Percentiles rank a stretch among this genome's conserved stretches.
Evolutionary conservation across 1,140 invertebrate genomes (phyloP).

Genomic region (Drosophila nebulosa): DNA sequence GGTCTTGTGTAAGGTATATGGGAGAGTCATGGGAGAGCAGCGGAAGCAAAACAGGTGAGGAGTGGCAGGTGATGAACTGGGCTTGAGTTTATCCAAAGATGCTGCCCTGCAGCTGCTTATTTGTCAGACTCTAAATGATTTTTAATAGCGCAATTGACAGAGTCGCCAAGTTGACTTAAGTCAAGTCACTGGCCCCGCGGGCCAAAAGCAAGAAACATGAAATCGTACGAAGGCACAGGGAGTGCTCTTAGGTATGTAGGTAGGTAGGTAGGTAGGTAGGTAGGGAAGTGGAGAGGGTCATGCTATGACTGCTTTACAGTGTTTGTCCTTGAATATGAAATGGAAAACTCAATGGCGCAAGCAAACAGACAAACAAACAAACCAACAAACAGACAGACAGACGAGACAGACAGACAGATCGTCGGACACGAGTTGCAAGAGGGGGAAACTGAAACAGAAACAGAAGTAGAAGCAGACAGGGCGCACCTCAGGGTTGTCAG

Average conservation of each 20-base stretch:
- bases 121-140: slow-evolving; percentile 62
- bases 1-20: background rate
- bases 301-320: background rate
- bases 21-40: too few species aligned
- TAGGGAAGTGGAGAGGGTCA: background rate
- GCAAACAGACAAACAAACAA: slow-evolving; percentile 41
- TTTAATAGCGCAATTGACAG: slow-evolving; percentile 65
- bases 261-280: too few species aligned
- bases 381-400: slow-evolving; percentile 11
- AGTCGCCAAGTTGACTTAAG: slow-evolving; percentile 42
- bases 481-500: slow-evolving; percentile 48
- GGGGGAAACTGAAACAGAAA: background rate
- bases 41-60: background rate
- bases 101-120: slow-evolving; percentile 48
- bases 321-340: slow-evolving; percentile 58
- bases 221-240: background rate
- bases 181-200: slow-evolving; percentile 38
- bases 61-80: background rate
- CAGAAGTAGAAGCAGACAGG: slow-evolving; percentile 15
- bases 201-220: background rate
- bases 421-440: too few species aligned
- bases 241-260: background rate
- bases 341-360: slow-evolving; percentile 52
- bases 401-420: background rate
- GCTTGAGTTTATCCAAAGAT: slow-evolving; percentile 28